Evolutionary conservation across 1,140 invertebrate genomes (phyloP), one percentile per base, ranked within the genome.

Genomic region (Chrysoperla carnea): DNA sequence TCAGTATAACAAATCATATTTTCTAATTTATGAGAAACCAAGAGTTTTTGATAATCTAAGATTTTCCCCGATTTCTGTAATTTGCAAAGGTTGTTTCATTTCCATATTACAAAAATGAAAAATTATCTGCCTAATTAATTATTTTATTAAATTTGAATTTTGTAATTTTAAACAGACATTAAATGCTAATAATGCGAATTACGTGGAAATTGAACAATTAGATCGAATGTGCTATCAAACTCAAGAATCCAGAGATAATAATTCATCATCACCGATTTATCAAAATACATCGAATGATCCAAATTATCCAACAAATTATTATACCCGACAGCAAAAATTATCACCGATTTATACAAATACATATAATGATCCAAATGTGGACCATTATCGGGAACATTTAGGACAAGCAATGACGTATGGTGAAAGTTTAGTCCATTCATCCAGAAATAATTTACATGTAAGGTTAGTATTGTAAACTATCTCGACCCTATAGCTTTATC

Each of bases 161-260:
- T 23, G n/a, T 23, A 23, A 23, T 23, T 23, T 23, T 23, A 23
- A 23, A 23, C 5, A 23, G 40, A 28, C 36, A 15, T n/a, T n/a
- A 12, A 48, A 50, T 44, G 35, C 39, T 14, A 62, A 45, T 44
- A 66, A 61, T 50, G 63, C 60, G 36, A 69, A 69, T 46, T 69
- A 69, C 48, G 66, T 69, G 0, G 68, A 69, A 46, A 68, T 69
- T 33, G 67, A 69, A 47, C 66, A 69, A 47, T 63, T 69, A 14
- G 68, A 69, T 44, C 59, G 62, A 4, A 57, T 69, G 50, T 52
- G 55, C 6, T 52, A 55, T 14, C 54, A 61, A 39, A 52, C 57
- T 31, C 62, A 62, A 6, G 56, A 51, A 8, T 52, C 38, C 28
- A 52, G 49, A 37, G 50, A 55, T 42, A 45, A 39, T 8, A 49